Evolutionary conservation across 1,140 invertebrate genomes (phyloP).

Genomic region (Philaenus spumarius): DNA sequence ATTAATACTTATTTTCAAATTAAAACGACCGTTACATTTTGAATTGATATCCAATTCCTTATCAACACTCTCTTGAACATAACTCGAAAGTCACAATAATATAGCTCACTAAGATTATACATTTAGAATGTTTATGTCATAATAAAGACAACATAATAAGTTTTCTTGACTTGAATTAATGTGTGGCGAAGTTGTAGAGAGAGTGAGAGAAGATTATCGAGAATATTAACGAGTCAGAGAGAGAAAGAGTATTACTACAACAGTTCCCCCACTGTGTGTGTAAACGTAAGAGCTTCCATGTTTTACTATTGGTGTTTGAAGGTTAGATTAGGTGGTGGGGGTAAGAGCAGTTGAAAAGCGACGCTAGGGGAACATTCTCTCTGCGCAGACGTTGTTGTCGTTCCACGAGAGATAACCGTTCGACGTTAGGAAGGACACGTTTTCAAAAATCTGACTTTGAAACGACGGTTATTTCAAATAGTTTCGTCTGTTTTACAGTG

Average conservation of each 20-base stretch:
- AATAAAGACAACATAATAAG: too few relatives aligned
- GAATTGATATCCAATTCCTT: too few relatives aligned
- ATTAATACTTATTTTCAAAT: too few relatives aligned
- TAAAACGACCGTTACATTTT: too few relatives aligned
- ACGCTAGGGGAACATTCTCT: neutral
- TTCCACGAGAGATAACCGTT: neutral
- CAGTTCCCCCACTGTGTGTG: neutral
- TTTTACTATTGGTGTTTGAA: neutral
- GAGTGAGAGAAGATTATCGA: too few relatives aligned
- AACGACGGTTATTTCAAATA: conserved; percentile 13
- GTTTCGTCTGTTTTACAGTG: neutral
- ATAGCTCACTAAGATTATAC: too few relatives aligned
- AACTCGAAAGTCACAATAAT: too few relatives aligned
- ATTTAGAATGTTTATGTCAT: too few relatives aligned
- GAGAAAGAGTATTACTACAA: neutral
- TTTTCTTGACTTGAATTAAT: too few relatives aligned
- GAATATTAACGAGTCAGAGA: neutral
- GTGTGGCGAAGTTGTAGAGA: too few relatives aligned
- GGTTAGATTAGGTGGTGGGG: neutral
- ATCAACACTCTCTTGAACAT: too few relatives aligned
- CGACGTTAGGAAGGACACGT: neutral
- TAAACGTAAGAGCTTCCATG: neutral
- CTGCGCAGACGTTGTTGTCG: neutral
- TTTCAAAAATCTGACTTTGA: neutral
- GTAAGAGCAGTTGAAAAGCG: neutral